These are phyloP conservation scores for Pterocles gutturalis DNA, from an alignment of 2,113 vertebrate genomes.

Conservation along the genomic window DNA sequence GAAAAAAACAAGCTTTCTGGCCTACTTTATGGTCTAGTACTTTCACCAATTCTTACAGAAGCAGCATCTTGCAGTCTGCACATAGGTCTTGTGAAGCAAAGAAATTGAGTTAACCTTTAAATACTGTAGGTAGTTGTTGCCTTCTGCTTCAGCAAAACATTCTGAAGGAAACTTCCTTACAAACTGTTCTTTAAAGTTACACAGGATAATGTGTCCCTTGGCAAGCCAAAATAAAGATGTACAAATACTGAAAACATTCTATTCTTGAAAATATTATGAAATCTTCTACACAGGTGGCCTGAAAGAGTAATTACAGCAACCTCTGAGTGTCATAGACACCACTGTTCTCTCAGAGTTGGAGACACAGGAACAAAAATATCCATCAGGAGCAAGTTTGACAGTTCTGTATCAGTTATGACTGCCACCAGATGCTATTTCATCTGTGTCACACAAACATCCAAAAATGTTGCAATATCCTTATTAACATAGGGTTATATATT, in stretches of 20 bases:
- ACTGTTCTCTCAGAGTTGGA: conserved; percentile 52
- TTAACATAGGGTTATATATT: neutral
- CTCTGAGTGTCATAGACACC: conserved; percentile 40
- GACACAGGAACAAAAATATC: conserved; percentile 52
- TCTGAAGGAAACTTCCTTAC: conserved; percentile 28
- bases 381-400: conserved; percentile 34
- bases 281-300: conserved; percentile 71
- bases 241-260: conserved; percentile 58
- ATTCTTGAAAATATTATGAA: conserved; percentile 70
- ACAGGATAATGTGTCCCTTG: conserved; percentile 46
- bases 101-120: conserved; percentile 12
- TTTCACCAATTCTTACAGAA: neutral
- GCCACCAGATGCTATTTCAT: conserved; percentile 46
- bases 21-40: neutral
- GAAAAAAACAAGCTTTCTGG: neutral
- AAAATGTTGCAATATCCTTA: neutral
- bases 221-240: conserved; percentile 58
- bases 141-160: conserved; percentile 20
- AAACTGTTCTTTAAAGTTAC: conserved; percentile 36
- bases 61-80: neutral
- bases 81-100: neutral
- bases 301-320: conserved; percentile 74
- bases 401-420: neutral
- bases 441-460: neutral
- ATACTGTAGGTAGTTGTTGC: neutral